Base-by-base conservation (phyloP, 2,888 invertebrate species). In the Napeogenes inachia region DNA sequence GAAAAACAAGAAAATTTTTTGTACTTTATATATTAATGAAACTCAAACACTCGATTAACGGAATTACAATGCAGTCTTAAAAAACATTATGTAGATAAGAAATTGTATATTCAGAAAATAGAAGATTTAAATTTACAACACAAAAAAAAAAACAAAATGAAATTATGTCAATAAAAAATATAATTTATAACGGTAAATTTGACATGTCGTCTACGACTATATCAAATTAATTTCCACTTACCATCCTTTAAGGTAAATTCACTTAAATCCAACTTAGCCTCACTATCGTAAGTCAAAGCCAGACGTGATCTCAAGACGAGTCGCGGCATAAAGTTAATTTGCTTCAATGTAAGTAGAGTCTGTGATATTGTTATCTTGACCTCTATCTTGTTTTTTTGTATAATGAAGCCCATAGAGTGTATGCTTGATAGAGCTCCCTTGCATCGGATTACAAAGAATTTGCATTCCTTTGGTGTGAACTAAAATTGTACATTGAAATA, bases 391-490 rank as follows among this genome's bases (percentile, higher is more conserved):
- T 76, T 76, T 35, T 73, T 77, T 35, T 73, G 78, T 0, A 84
- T 68, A 0, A 68, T 57, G 64, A 88, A 84, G 0, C 81, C 80
- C 0, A 75, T 66, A 13, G 80, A 79, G 71, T 89, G 89, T 5
- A 89, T 70, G 0, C 70, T 70, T 0, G 78, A 53, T 0, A 89
- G 68, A 0, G 86, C 85, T 0, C 68, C 47, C 0, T 77, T 73
- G 45, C 75, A 68, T 3, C 82, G 72, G 2, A 82, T 69, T 0
- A 86, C 83, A 0, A 89, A 69, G 68, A 89, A 88, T 54, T 77
- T 85, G 73, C 89, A 89, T 66, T 80, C 76, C 5, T 76, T 63
- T 47, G 71, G 62, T 3, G 73, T 71, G 69, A 86, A 84, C 89
- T 89, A 75, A 8, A 75, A 75, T 21, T 50, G 0, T 35, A 5